phyloP scores from a whole-genome alignment of 2,888 invertebrate species.

The Pyrrhia umbra region DNA sequence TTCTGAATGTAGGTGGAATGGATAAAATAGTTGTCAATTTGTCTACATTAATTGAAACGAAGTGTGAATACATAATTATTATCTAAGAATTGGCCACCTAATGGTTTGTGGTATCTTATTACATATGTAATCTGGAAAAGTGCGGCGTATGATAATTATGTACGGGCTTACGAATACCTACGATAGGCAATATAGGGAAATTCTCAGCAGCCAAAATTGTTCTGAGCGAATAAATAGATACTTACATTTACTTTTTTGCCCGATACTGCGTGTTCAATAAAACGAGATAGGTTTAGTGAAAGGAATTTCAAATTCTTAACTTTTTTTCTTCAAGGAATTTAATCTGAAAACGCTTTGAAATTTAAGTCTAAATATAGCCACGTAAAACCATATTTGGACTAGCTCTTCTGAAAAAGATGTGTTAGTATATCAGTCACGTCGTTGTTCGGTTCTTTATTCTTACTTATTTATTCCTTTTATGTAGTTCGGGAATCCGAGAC shows the following conservation, averaged over 20 bases:
- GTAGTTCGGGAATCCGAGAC: conserved; percentile 39
- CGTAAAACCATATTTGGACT: background rate
- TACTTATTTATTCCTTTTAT: conserved; percentile 49
- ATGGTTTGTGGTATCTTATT: no score
- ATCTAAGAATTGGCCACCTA: no score
- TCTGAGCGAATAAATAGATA: conserved; percentile 8
- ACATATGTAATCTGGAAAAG: background rate
- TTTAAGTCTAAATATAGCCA: no score
- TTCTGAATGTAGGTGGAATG: background rate
- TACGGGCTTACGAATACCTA: background rate
- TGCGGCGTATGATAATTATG: background rate
- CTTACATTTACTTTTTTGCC: conserved; percentile 7
- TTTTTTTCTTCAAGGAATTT: conserved; percentile 8
- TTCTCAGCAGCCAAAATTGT: background rate
- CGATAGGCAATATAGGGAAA: background rate
- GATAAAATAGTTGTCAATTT: no score
- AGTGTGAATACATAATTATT: no score
- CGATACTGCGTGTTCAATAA: background rate
- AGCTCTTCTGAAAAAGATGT: conserved; percentile 7
- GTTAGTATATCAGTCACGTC: conserved; percentile 36
- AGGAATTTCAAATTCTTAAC: conserved; percentile 7
- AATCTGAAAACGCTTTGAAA: conserved; percentile 13
- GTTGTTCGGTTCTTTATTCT: conserved; percentile 34
- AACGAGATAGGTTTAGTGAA: background rate
- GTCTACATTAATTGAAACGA: no score